These are phyloP conservation scores for Sturnira hondurensis DNA, from an alignment of 2,113 vertebrate species.

Conservation along the genomic window DNA sequence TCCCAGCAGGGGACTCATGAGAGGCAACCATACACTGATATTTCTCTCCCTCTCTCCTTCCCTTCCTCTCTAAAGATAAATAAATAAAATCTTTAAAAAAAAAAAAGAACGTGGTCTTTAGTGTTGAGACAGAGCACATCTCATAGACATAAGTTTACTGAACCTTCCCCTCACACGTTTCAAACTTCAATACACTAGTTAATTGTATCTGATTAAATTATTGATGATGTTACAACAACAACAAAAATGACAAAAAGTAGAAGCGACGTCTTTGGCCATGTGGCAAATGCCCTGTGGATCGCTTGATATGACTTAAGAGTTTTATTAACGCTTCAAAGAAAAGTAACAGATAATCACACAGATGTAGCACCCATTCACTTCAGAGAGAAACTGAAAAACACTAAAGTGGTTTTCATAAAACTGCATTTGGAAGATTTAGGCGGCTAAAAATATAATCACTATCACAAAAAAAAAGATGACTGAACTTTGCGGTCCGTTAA, in stretches of 20 bases:
- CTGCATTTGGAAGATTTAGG: neutral
- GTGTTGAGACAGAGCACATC: neutral
- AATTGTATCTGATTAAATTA: constrained; percentile 20
- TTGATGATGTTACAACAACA: constrained; percentile 23
- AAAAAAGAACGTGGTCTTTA: neutral
- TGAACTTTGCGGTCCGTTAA: neutral
- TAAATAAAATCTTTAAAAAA: no score
- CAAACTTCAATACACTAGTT: constrained; percentile 36
- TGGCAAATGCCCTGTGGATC: neutral
- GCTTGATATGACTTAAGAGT: neutral
- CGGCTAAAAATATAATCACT: neutral
- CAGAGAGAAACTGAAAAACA: neutral
- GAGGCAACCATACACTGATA: no score
- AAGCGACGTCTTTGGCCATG: neutral
- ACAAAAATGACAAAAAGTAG: neutral
- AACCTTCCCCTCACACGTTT: neutral
- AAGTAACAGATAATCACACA: neutral
- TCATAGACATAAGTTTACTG: neutral
- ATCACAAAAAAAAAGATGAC: neutral
- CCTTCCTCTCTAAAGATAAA: no score
- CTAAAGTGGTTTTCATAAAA: constrained; percentile 10
- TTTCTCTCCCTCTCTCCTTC: no score
- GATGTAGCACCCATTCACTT: neutral
- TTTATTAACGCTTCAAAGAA: neutral
- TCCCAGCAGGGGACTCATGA: no score